These are phyloP conservation scores for Gerris lacustris DNA, from an alignment of 2,888 invertebrate genomes.

Conservation along the genomic window DNA sequence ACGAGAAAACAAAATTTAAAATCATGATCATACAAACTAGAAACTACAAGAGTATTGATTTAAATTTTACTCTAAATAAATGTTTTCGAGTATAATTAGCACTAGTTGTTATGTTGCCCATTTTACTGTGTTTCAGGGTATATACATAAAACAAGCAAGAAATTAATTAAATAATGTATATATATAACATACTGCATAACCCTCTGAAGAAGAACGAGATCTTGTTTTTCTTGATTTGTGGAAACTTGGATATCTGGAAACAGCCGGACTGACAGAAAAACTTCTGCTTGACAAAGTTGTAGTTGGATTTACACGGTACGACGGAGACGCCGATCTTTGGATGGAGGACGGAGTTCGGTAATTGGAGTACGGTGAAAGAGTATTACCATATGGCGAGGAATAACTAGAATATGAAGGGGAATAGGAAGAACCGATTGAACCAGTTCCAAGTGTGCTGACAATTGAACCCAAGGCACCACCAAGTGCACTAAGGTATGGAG, in stretches of 20 bases:
- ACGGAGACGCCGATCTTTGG: not conserved
- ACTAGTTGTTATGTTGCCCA: no score
- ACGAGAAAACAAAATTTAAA: no score
- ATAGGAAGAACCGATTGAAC: no score
- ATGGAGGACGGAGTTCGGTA: not conserved
- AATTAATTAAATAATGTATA: not conserved
- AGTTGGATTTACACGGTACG: not conserved
- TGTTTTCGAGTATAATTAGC: no score
- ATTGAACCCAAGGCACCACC: not conserved
- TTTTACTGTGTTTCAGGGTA: no score
- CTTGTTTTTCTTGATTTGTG: conserved; percentile 12
- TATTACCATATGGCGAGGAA: not conserved
- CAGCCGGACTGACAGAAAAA: not conserved
- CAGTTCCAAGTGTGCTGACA: not conserved
- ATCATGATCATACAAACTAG: no score
- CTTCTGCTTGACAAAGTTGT: not conserved
- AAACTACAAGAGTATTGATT: no score
- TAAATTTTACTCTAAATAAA: no score
- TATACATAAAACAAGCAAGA: not conserved
- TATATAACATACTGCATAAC: not conserved
- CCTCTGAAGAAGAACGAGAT: not conserved
- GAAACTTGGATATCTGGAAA: not conserved
- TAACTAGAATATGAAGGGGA: not conserved
- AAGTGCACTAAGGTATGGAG: not conserved
- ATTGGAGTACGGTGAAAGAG: not conserved